A percentile compares a stretch with the other conserved stretches of the same genome.
These are phyloP conservation scores for Linhomoeus sp. DNA, from an alignment of 2,888 invertebrate species.

Conservation along the genomic window DNA sequence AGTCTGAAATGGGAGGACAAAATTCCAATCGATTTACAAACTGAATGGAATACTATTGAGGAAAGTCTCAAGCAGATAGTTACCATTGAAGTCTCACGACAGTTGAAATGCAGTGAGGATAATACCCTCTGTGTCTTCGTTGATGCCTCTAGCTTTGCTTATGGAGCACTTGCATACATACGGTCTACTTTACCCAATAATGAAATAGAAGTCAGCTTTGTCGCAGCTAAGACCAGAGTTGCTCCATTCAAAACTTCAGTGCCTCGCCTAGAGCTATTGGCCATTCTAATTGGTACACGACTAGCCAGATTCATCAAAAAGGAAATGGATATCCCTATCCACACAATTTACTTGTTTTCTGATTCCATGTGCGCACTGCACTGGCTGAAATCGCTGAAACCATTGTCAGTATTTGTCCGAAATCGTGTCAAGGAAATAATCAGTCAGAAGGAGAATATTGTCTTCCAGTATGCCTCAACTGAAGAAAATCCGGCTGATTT, in stretches of 20 bases:
- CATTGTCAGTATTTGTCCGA: constrained; percentile 8
- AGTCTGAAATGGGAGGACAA: constrained; percentile 18
- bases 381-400: constrained; percentile 8
- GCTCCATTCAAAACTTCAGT: constrained; percentile 6
- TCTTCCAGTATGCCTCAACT: constrained; percentile 13
- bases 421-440: constrained; percentile 12
- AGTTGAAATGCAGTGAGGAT: too few species aligned
- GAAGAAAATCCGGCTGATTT: constrained; percentile 19
- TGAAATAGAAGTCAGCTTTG: neutral
- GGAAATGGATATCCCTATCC: neutral
- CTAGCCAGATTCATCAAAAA: neutral
- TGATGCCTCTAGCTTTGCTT: constrained; percentile 1
- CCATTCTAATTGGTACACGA: constrained; percentile 4
- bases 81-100: neutral
- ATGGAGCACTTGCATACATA: neutral
- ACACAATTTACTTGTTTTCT: constrained; percentile 7
- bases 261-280: constrained; percentile 7
- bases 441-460: neutral
- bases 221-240: constrained; percentile 1
- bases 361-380: constrained; percentile 10
- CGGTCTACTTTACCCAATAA: constrained; percentile 1
- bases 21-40: constrained; percentile 1
- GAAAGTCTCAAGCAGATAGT: neutral
- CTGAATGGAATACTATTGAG: neutral
- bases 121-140: neutral